A percentile compares a stretch with the other conserved stretches of the same genome.
Conservation (phyloP, 2,797 vertebrate species). For the Chromobotia macracanthus region DNA sequence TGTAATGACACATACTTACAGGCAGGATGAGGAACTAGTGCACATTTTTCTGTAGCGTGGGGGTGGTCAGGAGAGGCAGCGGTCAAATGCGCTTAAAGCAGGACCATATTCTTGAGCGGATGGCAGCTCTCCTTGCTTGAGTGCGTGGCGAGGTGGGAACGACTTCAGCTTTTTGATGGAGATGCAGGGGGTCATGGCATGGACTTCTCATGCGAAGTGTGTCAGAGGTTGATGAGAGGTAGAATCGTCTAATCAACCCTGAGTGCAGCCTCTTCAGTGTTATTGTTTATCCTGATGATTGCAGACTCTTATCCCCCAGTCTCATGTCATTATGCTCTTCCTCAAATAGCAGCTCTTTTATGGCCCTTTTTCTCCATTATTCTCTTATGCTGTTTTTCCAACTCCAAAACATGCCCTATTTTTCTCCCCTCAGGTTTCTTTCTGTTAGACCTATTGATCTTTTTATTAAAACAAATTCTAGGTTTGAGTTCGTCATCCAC, state of each 20-base stretch:
- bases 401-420: slow-evolving; percentile 20
- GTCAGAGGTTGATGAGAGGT: slow-evolving; percentile 46
- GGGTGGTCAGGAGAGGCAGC: slow-evolving; percentile 2
- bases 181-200: slow-evolving; percentile 14
- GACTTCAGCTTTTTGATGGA: slow-evolving; percentile 4
- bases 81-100: not conserved
- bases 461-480: slow-evolving; percentile 34
- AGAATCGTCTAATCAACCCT: slow-evolving; percentile 52
- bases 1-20: not conserved
- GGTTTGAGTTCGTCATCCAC: slow-evolving; percentile 9
- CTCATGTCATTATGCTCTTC: slow-evolving; percentile 37
- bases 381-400: slow-evolving; percentile 3
- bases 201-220: slow-evolving; percentile 11
- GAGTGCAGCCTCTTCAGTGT: slow-evolving; percentile 50
- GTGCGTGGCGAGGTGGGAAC: slow-evolving; percentile 22
- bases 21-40: not conserved
- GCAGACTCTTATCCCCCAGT: slow-evolving; percentile 41
- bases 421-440: slow-evolving; percentile 37
- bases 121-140: slow-evolving; percentile 13
- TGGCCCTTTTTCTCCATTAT: slow-evolving; percentile 7
- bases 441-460: slow-evolving; percentile 51
- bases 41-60: not conserved
- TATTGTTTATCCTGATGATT: slow-evolving; percentile 59
- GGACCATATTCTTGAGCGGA: slow-evolving; percentile 16
- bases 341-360: slow-evolving; percentile 12